Base-by-base conservation (phyloP, 2,797 vertebrate genomes). In the Catamblyrhynchus diadema region DNA sequence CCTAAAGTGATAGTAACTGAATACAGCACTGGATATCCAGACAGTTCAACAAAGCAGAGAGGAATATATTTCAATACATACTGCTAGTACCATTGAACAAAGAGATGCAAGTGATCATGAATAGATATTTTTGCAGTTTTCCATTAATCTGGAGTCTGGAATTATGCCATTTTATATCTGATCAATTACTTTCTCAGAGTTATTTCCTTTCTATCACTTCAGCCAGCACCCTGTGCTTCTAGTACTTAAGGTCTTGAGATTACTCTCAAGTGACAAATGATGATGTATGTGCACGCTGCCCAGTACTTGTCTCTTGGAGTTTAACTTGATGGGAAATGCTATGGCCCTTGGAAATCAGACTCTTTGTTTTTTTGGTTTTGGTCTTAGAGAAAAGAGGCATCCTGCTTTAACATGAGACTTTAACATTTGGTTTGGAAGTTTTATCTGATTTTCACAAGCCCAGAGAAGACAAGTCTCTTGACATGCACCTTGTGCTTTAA, bases 401-500 rank as follows among this genome's bases (percentile, higher is more conserved):
- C 15, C 22, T 65, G 22, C 14, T 64, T 81, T 61, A 88, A 71
- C 60, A 27, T 16, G 45, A 95, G 18, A 59, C 59, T 89, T 81
- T 50, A 86, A 77, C 39, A 67, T 77, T 95, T 78, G 50, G 14
- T 33, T 94, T 86, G 65, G 61, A 88, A 94, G 30, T 21, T 61
- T 83, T 88, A 91, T 81, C 69, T 93, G 54, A 86, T 70, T 93
- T 93, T 72, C 93, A 91, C 32, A 79, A 86, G 8, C 37, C n/a
- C 87, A 45, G 37, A 87, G 81, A 94, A 91, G 75, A 91, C 27
- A 74, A 74, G 66, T 73, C 28, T 95, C 77, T 84, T 94, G 90
- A 90, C 77, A 70, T 70, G 28, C 33, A 73, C 59, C 82, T 90
- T 95, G 73, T 66, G 73, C 83, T 94, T 93, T 94, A 90, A 94